phyloP scores from a whole-genome alignment of 2,113 vertebrate species.

The Ahaetulla prasina region DNA sequence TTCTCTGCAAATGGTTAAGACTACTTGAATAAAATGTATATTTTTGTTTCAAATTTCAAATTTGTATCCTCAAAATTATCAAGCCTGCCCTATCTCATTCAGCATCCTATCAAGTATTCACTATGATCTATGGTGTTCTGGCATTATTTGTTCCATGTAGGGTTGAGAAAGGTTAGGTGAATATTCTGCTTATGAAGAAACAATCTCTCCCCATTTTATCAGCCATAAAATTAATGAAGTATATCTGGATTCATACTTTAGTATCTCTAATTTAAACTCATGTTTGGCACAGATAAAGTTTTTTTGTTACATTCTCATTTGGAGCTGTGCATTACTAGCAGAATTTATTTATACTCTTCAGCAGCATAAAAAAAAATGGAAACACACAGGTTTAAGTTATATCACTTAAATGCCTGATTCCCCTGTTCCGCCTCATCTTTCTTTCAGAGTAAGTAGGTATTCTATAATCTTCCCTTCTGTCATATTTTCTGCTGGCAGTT shows the following conservation, averaged over 20 bases:
- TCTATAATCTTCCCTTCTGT: not conserved
- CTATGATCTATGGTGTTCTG: not conserved
- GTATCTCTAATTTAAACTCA: conserved; percentile 4
- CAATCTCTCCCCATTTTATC: not conserved
- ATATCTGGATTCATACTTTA: conserved; percentile 5
- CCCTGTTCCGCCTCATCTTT: not conserved
- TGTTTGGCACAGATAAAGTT: conserved; percentile 7
- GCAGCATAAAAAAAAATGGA: not conserved
- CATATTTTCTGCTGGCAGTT: not conserved
- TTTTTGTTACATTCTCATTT: conserved; percentile 5
- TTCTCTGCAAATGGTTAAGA: not conserved
- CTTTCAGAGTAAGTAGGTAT: not conserved
- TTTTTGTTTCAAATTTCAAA: too few relatives aligned
- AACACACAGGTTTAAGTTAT: not conserved
- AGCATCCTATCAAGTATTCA: not conserved
- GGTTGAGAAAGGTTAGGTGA: not conserved
- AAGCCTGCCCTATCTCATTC: not conserved
- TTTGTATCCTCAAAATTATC: not conserved
- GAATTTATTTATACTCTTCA: not conserved
- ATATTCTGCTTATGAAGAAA: not conserved
- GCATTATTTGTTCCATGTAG: not conserved
- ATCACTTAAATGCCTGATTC: not conserved
- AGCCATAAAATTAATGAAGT: not conserved
- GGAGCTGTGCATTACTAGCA: not conserved
- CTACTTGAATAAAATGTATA: not conserved